Base-by-base conservation (phyloP, 2,113 vertebrate genomes). In the Tympanuchus pallidicinctus region DNA sequence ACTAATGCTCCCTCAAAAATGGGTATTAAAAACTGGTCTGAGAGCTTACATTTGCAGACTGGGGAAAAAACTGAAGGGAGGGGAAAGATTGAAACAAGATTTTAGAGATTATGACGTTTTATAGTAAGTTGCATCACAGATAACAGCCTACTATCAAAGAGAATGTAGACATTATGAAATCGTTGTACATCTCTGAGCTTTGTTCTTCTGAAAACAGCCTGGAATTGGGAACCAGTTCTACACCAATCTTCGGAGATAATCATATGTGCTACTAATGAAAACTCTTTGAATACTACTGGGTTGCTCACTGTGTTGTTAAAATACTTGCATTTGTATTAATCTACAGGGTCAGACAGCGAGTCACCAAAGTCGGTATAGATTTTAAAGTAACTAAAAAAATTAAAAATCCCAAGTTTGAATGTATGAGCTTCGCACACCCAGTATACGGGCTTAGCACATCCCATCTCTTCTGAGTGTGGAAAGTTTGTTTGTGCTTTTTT, bases 1-100 rank as follows among this genome's bases (percentile, higher is more conserved):
- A 34, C 15, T 65, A 61, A 13, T 10, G 2, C n/a, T 74, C 47
- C 20, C 56, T 81, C 50, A 66, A 61, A 88, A 86, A 83, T 54
- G 21, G 52, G 2, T 43, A 45, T 77, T 16, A 77, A 85, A 73
- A 77, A 61, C 11, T 18, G 22, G 47, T 66, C 45, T 73, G 56
- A 63, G 73, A 52, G 21, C 36, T 12, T 36, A 60, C 25, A 24
- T 11, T 27, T 80, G 40, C 17, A 19, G 19, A 40, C 47, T 50
- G 20, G 32, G 19, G 32, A 82, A 34, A 72, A 21, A 0, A 3
- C 22, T 60, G 30, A 36, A 52, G 27, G 14, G 32, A 82, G 3
- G 1, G 16, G 5, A 8, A 52, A 5, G 8, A 8, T 64, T 3
- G 0, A 74, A 70, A n/a, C 56, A 66, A 1, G 1, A 27, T 84